Conservation (phyloP, 2,797 vertebrate species). For the Pantherophis vulpinus region DNA sequence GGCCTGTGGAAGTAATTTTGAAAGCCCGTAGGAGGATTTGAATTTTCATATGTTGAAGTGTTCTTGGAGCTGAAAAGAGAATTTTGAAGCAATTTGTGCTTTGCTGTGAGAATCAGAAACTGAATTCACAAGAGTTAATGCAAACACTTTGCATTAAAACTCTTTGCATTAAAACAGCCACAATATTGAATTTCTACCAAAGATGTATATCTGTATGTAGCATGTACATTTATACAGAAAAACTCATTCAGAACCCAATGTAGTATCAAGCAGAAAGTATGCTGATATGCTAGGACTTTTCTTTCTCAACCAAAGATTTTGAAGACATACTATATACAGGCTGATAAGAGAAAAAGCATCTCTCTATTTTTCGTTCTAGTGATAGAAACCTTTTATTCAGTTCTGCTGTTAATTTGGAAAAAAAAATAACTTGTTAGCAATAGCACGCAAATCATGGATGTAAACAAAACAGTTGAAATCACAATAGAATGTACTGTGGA, state of each 20-base stretch:
- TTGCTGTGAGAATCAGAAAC: not conserved
- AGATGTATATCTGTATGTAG: not conserved
- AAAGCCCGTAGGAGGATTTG: not conserved
- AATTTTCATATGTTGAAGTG: not conserved
- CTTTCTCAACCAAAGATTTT: not conserved
- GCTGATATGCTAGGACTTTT: not conserved
- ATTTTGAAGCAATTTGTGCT: not conserved
- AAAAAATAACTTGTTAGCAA: not conserved
- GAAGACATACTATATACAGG: not conserved
- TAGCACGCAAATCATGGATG: not conserved
- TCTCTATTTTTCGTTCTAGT: not conserved
- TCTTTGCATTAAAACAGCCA: not conserved
- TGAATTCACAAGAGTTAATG: not conserved
- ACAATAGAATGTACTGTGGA: not conserved
- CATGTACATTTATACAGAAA: not conserved
- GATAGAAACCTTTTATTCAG: not conserved
- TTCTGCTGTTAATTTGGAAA: not conserved
- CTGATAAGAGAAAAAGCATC: not conserved
- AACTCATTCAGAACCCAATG: not conserved
- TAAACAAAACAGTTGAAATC: not conserved
- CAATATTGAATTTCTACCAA: not conserved
- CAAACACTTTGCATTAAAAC: not conserved
- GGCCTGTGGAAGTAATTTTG: not conserved
- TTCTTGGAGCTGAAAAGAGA: not conserved
- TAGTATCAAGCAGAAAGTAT: not conserved